Base-by-base conservation (phyloP, 2,888 invertebrate genomes). In the Beris chalybata region DNA sequence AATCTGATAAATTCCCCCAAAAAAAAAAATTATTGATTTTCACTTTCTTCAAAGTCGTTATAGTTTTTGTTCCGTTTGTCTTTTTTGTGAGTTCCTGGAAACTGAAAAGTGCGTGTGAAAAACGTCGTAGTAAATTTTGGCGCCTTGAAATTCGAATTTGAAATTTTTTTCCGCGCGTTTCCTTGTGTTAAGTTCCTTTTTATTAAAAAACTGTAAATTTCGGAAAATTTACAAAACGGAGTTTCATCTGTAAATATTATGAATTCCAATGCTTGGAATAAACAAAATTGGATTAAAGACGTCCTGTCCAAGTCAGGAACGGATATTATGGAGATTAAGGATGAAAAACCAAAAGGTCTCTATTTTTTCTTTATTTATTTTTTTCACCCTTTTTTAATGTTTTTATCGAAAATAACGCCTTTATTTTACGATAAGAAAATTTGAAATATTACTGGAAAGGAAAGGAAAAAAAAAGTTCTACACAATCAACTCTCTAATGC, bases 261-360 rank as follows among this genome's bases (percentile, higher is more conserved):
- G 56, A 80, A 71, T 73, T 72, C 74, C 56, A 71, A 72, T 67
- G 67, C 72, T 52, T 76, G 75, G 74, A 75, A 79, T 71, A 81
- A 81, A 74, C 82, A 82, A 75, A 81, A 80, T 73, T 84, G 83
- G 83, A 81, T 84, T 73, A 84, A 83, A 73, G 81, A 82, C 76
- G 78, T 82, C 54, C 77, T 82, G 53, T 78, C 79, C 55, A 82
- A 82, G 72, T 81, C 82, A 13, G 77, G 79, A 58, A 80, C 78
- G 31, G 79, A 80, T 70, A 72, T 81, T 63, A 73, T 79, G 71
- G 78, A 79, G 74, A 74, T 79, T 67, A 79, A 77, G 67, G 70
- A 74, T 6, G 73, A 74, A 44, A 72, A 73, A 70, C 64, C 71
- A 67, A 77, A 76, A 76, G 78, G 78, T 79, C 68, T 44, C 69